Conservation (phyloP, 2,113 vertebrate species). For the Rhagologus leucostigma region DNA sequence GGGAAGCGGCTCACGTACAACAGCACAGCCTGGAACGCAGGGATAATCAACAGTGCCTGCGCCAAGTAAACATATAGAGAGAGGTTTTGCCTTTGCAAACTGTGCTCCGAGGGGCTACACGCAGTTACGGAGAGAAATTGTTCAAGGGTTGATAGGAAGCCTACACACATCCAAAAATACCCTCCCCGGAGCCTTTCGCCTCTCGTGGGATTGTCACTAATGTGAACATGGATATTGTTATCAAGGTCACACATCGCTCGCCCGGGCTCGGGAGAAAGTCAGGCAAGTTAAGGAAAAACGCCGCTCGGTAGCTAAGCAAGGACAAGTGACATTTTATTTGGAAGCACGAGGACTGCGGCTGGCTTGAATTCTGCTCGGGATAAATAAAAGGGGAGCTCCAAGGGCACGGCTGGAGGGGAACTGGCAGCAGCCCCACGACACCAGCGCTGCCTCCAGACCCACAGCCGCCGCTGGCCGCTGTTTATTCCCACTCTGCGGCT, state of each 20-base stretch:
- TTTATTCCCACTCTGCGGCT: not conserved
- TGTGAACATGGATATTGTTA: not conserved
- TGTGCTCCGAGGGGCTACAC: not conserved
- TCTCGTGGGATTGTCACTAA: not conserved
- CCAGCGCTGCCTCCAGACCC: not conserved
- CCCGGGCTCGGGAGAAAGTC: not conserved
- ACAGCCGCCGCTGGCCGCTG: not conserved
- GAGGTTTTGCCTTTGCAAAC: not conserved
- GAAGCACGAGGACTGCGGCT: not conserved
- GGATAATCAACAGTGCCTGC: not conserved
- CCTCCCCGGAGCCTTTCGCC: not conserved
- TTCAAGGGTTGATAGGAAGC: not conserved
- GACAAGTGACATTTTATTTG: constrained; percentile 32
- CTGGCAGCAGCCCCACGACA: not conserved
- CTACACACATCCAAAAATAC: not conserved
- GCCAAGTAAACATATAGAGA: not conserved
- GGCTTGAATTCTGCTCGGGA: not conserved
- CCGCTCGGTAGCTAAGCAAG: not conserved
- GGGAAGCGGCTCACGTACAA: not conserved
- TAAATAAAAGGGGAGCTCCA: not conserved
- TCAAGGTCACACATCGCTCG: constrained; percentile 23
- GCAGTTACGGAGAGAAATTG: not conserved
- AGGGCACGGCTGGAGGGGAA: constrained; percentile 11
- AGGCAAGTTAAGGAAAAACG: not conserved
- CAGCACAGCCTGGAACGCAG: not conserved